Conservation (phyloP, 2,888 invertebrate genomes). For the Orthonychiurus folsomi region DNA sequence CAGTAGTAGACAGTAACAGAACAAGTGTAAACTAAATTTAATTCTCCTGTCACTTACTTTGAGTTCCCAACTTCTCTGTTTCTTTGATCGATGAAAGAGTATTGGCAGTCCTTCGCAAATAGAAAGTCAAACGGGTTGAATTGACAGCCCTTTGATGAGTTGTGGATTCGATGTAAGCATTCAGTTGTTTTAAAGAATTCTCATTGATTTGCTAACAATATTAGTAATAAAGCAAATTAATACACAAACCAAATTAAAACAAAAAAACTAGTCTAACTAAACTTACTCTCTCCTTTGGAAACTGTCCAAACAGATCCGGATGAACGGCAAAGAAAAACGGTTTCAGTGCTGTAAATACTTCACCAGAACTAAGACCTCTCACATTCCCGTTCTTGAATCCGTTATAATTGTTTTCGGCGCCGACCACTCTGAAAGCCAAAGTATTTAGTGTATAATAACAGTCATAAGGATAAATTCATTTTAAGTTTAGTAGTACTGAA, state of each 20-base stretch:
- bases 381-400: too few species aligned
- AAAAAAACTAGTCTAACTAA: not conserved
- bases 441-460: too few species aligned
- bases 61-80: too few species aligned
- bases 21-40: too few species aligned
- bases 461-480: too few species aligned
- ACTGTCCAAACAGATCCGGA: slow-evolving; percentile 87
- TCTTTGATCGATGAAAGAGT: not conserved
- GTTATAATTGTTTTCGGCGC: too few species aligned
- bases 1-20: too few species aligned
- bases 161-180: slow-evolving; percentile 62
- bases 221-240: slow-evolving; percentile 32
- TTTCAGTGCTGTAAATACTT: slow-evolving; percentile 79
- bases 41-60: too few species aligned
- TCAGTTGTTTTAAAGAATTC: slow-evolving; percentile 76
- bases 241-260: not conserved
- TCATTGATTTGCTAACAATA: slow-evolving; percentile 75
- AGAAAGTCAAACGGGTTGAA: slow-evolving; percentile 65
- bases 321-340: slow-evolving; percentile 94
- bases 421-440: too few species aligned
- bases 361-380: slow-evolving; percentile 58
- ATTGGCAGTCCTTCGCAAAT: slow-evolving; percentile 52
- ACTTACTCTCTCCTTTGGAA: slow-evolving; percentile 75
- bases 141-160: slow-evolving; percentile 52
- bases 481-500: too few species aligned